These are phyloP conservation scores for Campoletis raptor DNA, from an alignment of 2,888 invertebrate species.

Conservation along the genomic window DNA sequence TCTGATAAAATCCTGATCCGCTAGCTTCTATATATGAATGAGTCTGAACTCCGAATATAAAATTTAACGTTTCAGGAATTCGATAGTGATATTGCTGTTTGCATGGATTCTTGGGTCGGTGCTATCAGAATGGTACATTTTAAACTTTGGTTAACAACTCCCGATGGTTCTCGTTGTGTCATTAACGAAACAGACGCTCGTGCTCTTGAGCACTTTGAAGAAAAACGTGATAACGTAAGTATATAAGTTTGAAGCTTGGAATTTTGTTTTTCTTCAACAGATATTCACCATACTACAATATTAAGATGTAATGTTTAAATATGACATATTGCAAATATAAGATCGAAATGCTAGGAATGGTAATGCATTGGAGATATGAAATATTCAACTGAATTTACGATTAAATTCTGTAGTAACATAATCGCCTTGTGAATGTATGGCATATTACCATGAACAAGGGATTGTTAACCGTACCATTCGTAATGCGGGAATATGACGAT, in stretches of 20 bases:
- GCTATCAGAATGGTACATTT: slow-evolving; percentile 91
- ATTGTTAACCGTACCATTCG: no score
- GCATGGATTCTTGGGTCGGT: slow-evolving; percentile 95
- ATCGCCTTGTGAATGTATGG: no score
- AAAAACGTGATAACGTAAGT: slow-evolving; percentile 88
- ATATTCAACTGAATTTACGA: background rate
- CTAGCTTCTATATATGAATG: background rate
- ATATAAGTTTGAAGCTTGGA: background rate
- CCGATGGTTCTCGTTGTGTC: slow-evolving; percentile 89
- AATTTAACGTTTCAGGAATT: slow-evolving; percentile 87
- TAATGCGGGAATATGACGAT: no score
- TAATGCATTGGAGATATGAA: background rate
- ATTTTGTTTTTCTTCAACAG: background rate
- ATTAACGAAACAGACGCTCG: slow-evolving; percentile 90
- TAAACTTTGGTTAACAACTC: slow-evolving; percentile 88
- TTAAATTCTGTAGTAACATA: no score
- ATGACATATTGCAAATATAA: background rate
- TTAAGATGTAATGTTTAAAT: no score
- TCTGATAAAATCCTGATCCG: background rate
- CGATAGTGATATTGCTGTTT: slow-evolving; percentile 93
- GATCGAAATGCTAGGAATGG: background rate
- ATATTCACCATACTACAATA: background rate
- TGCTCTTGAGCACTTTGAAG: slow-evolving; percentile 90
- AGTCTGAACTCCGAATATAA: background rate
- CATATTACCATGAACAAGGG: no score